Percentiles rank a stretch among this genome's conserved stretches.
Evolutionary conservation across 2,113 vertebrate species (phyloP).

Genomic region (Callorhinus ursinus): DNA sequence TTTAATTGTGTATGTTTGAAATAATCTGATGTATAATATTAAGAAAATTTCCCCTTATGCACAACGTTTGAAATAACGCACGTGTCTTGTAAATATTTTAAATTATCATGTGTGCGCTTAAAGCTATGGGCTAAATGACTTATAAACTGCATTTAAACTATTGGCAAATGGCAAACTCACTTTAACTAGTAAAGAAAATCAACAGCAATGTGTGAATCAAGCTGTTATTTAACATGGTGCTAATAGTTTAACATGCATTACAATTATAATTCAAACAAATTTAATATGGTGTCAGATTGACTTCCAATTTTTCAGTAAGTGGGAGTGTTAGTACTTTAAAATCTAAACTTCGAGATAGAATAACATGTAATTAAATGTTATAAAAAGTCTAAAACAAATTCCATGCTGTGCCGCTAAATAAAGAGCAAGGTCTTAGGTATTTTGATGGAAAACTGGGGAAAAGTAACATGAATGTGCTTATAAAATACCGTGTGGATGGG

Average conservation of each 20-base stretch:
- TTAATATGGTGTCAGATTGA: not conserved
- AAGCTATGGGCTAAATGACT: not conserved
- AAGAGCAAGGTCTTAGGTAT: not conserved
- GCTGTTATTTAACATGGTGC: not conserved
- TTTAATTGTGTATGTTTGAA: not conserved
- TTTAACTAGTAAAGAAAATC: not conserved
- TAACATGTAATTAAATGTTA: not conserved
- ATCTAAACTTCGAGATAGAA: not conserved
- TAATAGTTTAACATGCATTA: not conserved
- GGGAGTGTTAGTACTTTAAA: not conserved
- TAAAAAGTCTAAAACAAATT: not conserved
- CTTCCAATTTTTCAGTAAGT: not conserved
- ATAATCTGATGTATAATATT: not conserved
- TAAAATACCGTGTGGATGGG: not conserved
- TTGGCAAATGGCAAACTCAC: not conserved
- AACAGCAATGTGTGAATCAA: not conserved
- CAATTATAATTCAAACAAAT: constrained; percentile 13
- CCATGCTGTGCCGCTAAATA: not conserved
- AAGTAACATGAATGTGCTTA: not conserved
- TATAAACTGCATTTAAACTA: not conserved
- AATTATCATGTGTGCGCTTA: not conserved
- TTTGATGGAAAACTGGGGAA: not conserved
- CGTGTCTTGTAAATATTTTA: not conserved
- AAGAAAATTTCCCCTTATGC: not conserved
- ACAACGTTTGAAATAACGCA: not conserved